These are phyloP conservation scores for Cebus imitator DNA, from an alignment of 2,113 vertebrate genomes.

Conservation along the genomic window DNA sequence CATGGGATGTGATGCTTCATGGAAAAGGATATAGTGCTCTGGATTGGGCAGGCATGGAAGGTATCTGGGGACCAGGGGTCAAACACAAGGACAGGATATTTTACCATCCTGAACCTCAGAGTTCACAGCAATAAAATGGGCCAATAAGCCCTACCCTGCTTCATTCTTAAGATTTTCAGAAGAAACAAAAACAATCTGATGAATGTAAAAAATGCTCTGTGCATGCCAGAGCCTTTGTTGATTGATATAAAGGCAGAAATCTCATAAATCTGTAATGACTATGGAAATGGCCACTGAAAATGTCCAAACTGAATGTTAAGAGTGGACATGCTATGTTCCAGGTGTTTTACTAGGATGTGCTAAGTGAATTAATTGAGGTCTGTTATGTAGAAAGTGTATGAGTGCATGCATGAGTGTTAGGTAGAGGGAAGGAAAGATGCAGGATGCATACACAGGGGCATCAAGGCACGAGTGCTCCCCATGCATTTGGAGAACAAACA, in stretches of 20 bases:
- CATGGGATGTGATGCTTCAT: fast-evolving
- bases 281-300: neutral
- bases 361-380: neutral
- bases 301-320: neutral
- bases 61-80: neutral
- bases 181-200: neutral
- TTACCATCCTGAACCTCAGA: neutral
- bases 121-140: neutral
- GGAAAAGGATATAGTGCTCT: neutral
- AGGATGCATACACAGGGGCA: neutral
- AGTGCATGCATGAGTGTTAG: fast-evolving
- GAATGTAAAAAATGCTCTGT: neutral
- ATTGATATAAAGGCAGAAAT: conserved; percentile 3
- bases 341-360: neutral
- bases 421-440: fast-evolving
- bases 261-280: conserved; percentile 9
- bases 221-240: neutral
- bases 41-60: neutral
- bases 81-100: neutral
- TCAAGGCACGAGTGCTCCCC: fast-evolving
- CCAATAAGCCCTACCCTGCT: neutral
- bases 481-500: neutral
- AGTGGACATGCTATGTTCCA: neutral
- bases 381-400: neutral
- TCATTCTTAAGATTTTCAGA: neutral